Base-by-base conservation (phyloP, 2,888 invertebrate genomes). In the Automeris io region DNA sequence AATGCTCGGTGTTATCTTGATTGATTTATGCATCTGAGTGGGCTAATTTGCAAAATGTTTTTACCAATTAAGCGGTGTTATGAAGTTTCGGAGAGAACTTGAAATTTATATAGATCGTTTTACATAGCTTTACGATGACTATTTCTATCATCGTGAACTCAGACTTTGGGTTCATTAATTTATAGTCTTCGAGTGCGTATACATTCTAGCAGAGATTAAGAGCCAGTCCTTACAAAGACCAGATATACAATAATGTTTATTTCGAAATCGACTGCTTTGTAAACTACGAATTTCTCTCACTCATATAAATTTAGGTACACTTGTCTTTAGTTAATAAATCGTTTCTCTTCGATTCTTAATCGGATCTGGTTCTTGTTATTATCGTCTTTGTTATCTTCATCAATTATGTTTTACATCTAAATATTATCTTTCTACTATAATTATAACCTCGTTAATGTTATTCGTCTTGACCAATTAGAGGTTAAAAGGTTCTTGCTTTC, bases 21-120 rank as follows among this genome's bases (percentile, higher is more conserved):
- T 69, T 71, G 70, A 75, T 75, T 72, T 66, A 70, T 69, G 55
- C 47, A 47, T 64, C 58, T 56, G 47, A 60, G 61, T 61, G 62
- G 55, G 49, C 55, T 66, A 74, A 72, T 75, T 72, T 70, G 70
- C 57, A 26, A 63, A 71, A 64, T 68, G 56, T 66, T 73, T 68
- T 62, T 59, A 57, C 61, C 62, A 69, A 70, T 72, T 70, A 71
- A 63, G 48, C 49, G 41, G 55, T 67, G 61, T 70, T 72, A 69
- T 71, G 65, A 68, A 61, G 58, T 61, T 47, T 64, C 42, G 43
- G 57, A 54, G 55, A 57, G 57, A 45, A 44, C 40, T 43, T 33
- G 45, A 59, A 49, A 67, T 61, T 68, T 60, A 54, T 61, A 46
- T 42, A 43, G 45, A 48, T 51, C 51, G 38, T 51, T 64, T 62